Evolutionary conservation across 1,140 invertebrate species (phyloP).

Genomic region (Drosophila sp.): DNA sequence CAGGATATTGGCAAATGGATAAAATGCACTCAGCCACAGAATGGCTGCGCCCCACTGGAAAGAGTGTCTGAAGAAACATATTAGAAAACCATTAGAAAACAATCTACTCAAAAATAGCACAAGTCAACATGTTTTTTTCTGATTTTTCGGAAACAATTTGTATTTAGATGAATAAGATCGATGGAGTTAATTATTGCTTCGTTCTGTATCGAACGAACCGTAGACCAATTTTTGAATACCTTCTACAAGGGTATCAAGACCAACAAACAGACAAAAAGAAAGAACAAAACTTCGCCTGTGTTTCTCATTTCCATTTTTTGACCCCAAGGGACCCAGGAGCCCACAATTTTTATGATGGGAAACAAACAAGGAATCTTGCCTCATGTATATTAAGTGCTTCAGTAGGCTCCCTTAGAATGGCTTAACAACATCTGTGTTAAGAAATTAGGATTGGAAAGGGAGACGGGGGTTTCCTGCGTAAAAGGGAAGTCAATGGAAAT

Average conservation of each 20-base stretch:
- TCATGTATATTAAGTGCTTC: slow-evolving; percentile 61
- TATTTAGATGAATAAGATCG: too few relatives aligned
- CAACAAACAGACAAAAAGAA: not conserved
- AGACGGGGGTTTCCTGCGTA: not conserved
- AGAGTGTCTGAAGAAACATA: too few relatives aligned
- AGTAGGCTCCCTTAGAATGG: slow-evolving; percentile 37
- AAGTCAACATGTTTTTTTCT: too few relatives aligned
- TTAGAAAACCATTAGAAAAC: too few relatives aligned
- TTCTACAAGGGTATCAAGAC: not conserved
- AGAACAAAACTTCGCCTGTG: slow-evolving; percentile 18
- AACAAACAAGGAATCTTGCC: slow-evolving; percentile 41
- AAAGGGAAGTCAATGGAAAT: slow-evolving; percentile 24
- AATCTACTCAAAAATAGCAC: too few relatives aligned
- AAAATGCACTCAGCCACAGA: too few relatives aligned
- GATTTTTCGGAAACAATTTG: too few relatives aligned
- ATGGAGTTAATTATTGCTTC: too few relatives aligned
- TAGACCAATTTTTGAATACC: not conserved
- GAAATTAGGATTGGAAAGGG: slow-evolving; percentile 4
- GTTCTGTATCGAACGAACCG: not conserved
- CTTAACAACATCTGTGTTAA: slow-evolving; percentile 30
- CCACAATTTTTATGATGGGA: slow-evolving; percentile 59
- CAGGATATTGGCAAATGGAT: too few relatives aligned
- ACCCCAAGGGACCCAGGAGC: slow-evolving; percentile 58
- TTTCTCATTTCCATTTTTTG: slow-evolving; percentile 42
- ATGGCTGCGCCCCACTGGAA: too few relatives aligned